Evolutionary conservation across 2,888 invertebrate species (phyloP).

Genomic region (Heteromurus nitidus): DNA sequence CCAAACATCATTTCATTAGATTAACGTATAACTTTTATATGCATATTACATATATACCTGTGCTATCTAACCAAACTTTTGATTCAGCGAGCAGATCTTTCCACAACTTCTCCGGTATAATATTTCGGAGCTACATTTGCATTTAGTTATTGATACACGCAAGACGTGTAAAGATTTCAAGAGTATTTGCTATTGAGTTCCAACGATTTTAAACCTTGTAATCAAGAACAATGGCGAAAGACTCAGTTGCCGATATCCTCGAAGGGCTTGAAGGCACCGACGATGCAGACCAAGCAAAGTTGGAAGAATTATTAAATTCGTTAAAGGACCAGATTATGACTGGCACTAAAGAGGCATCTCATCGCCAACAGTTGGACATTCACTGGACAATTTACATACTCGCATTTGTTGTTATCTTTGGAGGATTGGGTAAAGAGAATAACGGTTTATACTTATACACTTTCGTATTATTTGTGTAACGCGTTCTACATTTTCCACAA

Average conservation of each 20-base stretch:
- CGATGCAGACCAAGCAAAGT: conserved; percentile 34
- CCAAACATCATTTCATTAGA: too few relatives aligned
- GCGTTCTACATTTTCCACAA: neutral
- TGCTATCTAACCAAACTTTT: too few relatives aligned
- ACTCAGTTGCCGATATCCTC: neutral
- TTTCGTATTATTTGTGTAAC: too few relatives aligned
- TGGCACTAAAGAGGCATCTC: conserved; percentile 16
- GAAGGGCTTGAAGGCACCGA: conserved; percentile 20
- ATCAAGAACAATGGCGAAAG: conserved; percentile 1
- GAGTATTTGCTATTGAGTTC: too few relatives aligned
- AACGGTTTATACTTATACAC: too few relatives aligned
- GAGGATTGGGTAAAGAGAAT: conserved; percentile 68
- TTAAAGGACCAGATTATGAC: conserved; percentile 14
- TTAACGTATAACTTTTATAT: too few relatives aligned
- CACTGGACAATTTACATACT: conserved; percentile 65
- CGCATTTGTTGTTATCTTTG: conserved; percentile 68
- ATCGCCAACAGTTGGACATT: conserved; percentile 59
- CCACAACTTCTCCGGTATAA: neutral
- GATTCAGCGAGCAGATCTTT: too few relatives aligned
- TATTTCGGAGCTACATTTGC: too few relatives aligned
- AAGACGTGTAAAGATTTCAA: too few relatives aligned
- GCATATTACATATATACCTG: too few relatives aligned
- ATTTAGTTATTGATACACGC: neutral
- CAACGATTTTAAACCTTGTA: neutral
- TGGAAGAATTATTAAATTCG: conserved; percentile 38